A percentile compares a stretch with the other conserved stretches of the same genome.
These are phyloP conservation scores for Drosophila anceps DNA, from an alignment of 2,888 invertebrate species.

Conservation along the genomic window DNA sequence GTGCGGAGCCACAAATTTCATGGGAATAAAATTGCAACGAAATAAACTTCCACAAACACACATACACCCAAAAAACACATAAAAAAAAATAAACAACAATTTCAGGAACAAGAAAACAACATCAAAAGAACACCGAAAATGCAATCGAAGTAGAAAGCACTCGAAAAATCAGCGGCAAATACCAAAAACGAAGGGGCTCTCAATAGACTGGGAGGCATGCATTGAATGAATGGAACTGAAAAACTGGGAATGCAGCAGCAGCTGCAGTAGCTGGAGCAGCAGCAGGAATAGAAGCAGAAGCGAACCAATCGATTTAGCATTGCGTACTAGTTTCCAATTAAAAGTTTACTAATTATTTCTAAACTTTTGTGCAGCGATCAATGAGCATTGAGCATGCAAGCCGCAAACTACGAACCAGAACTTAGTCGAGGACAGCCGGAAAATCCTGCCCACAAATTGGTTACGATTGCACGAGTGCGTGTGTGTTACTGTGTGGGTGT, in stretches of 20 bases:
- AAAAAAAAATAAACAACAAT: conserved; percentile 29
- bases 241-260: conserved; percentile 22
- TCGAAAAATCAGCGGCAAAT: conserved; percentile 76
- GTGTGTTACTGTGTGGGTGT: conserved; percentile 13
- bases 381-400: conserved; percentile 75
- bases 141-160: conserved; percentile 71
- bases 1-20: conserved; percentile 73
- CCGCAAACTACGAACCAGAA: conserved; percentile 49
- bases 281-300: background rate
- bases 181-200: conserved; percentile 72
- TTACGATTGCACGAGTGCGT: conserved; percentile 30
- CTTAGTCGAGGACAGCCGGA: conserved; percentile 38
- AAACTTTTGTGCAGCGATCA: conserved; percentile 79
- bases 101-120: conserved; percentile 45
- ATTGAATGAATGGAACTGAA: conserved; percentile 25
- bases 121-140: conserved; percentile 72
- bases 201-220: conserved; percentile 45
- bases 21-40: conserved; percentile 79
- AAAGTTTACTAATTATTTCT: conserved; percentile 81
- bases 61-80: conserved; percentile 7
- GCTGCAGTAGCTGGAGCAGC: conserved; percentile 5
- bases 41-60: conserved; percentile 63
- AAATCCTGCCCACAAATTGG: conserved; percentile 62
- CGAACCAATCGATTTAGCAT: conserved; percentile 72
- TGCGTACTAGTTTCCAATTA: conserved; percentile 80